phyloP scores from a whole-genome alignment of 2,888 invertebrate genomes.

The Folsomia manolachei region DNA sequence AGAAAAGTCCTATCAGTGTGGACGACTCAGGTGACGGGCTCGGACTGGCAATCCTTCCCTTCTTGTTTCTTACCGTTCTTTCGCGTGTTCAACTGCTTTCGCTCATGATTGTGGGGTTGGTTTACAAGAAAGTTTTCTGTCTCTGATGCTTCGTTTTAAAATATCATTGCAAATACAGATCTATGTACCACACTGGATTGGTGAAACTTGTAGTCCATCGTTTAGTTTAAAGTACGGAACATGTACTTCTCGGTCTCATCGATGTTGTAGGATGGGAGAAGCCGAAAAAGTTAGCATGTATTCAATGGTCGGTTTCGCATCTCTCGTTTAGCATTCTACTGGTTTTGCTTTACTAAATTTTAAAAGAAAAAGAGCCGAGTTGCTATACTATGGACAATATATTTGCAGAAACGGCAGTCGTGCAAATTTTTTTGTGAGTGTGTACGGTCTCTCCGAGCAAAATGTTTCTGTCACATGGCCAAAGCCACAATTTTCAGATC shows the following conservation, averaged over 20 bases:
- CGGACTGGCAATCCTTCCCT: conserved; percentile 38
- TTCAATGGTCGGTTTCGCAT: no score
- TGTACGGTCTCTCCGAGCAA: conserved; percentile 23
- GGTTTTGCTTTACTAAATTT: no score
- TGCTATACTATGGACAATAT: no score
- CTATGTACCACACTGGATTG: no score
- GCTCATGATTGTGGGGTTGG: not conserved
- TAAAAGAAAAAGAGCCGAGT: no score
- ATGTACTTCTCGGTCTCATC: no score
- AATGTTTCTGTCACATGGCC: conserved; percentile 37
- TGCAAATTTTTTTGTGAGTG: not conserved
- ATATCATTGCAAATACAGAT: no score
- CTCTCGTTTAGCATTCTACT: no score
- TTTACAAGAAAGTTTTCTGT: not conserved
- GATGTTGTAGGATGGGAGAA: no score
- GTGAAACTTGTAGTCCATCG: no score
- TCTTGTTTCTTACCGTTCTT: not conserved
- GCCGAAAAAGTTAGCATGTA: no score
- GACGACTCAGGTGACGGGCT: conserved; percentile 39
- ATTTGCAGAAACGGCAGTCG: conserved; percentile 11
- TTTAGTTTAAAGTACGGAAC: no score
- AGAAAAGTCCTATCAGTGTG: conserved; percentile 34
- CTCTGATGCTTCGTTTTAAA: not conserved
- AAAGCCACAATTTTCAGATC: conserved; percentile 36
- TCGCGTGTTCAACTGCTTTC: not conserved